These are phyloP conservation scores for Amazona vittata DNA, from an alignment of 2,113 vertebrate genomes.

Conservation along the genomic window DNA sequence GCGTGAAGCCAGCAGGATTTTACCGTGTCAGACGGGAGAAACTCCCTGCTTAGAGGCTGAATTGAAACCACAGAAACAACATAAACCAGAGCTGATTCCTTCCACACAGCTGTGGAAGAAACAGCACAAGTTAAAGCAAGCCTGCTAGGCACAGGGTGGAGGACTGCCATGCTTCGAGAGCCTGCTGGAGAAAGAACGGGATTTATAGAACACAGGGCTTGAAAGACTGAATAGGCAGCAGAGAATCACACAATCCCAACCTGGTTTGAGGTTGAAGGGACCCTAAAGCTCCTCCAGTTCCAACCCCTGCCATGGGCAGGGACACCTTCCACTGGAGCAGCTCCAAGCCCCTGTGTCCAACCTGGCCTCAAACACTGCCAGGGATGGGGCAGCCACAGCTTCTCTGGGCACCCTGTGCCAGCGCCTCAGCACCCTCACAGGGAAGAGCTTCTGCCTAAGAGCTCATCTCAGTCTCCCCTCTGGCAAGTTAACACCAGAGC, in stretches of 20 bases:
- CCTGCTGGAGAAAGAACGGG: fast-evolving
- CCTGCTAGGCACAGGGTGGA: too few relatives aligned
- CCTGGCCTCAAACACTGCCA: too few relatives aligned
- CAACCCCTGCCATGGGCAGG: not conserved
- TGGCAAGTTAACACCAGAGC: not conserved
- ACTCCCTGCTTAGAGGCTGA: not conserved
- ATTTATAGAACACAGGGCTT: not conserved
- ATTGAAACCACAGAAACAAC: not conserved
- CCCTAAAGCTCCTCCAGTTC: fast-evolving
- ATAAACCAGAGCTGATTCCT: not conserved
- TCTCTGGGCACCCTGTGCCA: not conserved
- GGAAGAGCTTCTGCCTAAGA: not conserved
- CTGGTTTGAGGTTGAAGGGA: not conserved
- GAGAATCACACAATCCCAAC: not conserved
- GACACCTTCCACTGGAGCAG: not conserved
- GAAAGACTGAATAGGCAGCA: not conserved
- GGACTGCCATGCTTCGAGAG: not conserved
- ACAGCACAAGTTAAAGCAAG: not conserved
- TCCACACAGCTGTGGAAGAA: not conserved
- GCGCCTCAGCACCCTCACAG: not conserved
- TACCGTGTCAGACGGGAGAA: not conserved
- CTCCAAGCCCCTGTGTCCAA: not conserved
- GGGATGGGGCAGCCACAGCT: too few relatives aligned
- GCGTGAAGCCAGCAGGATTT: not conserved
- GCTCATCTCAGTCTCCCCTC: not conserved